phyloP scores from a whole-genome alignment of 1,140 invertebrate genomes.

The Aradophagus sp. region DNA sequence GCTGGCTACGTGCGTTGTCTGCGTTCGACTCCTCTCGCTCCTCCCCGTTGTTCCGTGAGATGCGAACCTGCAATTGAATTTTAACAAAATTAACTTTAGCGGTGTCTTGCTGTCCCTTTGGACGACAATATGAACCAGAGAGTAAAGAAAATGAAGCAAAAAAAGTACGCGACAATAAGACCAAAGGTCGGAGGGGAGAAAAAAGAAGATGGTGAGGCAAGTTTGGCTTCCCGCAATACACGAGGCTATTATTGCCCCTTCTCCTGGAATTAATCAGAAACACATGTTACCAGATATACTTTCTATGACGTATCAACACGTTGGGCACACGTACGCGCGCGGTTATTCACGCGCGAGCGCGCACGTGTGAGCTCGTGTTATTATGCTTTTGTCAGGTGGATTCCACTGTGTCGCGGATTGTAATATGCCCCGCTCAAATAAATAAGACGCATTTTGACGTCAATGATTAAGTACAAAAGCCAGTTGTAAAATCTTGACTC shows the following conservation, averaged over 20 bases:
- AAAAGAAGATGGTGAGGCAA: constrained; percentile 37
- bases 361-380: background rate
- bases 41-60: no score
- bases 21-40: no score
- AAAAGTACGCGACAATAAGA: constrained; percentile 22
- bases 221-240: constrained; percentile 33
- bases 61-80: constrained; percentile 61
- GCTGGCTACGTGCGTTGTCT: constrained; percentile 7
- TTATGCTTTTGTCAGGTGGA: constrained; percentile 50
- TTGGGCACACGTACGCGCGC: constrained; percentile 7
- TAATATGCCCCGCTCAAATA: constrained; percentile 9
- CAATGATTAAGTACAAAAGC: constrained; percentile 11
- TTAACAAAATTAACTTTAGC: constrained; percentile 54
- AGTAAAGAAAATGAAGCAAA: constrained; percentile 29
- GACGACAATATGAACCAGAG: constrained; percentile 18
- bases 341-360: background rate
- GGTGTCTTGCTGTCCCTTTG: constrained; percentile 28
- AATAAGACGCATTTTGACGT: constrained; percentile 23
- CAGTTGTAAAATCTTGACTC: constrained; percentile 12
- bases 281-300: constrained; percentile 43
- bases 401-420: constrained; percentile 50
- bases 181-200: no score
- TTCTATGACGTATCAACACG: constrained; percentile 31
- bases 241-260: constrained; percentile 34
- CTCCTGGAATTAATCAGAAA: constrained; percentile 54